Percentiles rank a stretch among this genome's conserved stretches.
Evolutionary conservation across 2,797 vertebrate genomes (phyloP).

Genomic region (Enteromius anoplus): DNA sequence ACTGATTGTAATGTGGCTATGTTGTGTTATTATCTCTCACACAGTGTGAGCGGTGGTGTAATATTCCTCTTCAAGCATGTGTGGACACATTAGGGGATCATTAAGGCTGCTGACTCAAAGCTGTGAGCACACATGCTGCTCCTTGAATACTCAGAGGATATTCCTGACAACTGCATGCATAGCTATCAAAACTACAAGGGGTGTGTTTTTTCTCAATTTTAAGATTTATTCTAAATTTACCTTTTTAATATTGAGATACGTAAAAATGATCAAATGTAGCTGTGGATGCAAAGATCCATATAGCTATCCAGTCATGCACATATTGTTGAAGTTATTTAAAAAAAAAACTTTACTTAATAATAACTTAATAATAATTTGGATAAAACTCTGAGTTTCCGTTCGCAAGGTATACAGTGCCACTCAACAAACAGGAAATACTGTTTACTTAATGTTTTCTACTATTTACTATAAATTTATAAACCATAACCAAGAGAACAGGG

Average conservation of each 20-base stretch:
- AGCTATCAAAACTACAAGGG: constrained; percentile 34
- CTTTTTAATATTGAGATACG: constrained; percentile 9
- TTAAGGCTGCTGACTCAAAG: constrained; percentile 61
- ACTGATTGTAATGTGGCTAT: constrained; percentile 35
- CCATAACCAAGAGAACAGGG: background rate
- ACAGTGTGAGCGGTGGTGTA: constrained; percentile 21
- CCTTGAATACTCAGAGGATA: constrained; percentile 56
- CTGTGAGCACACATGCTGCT: constrained; percentile 62
- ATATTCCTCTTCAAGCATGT: constrained; percentile 31
- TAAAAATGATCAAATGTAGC: constrained; percentile 1
- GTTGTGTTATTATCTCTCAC: constrained; percentile 41
- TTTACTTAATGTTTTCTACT: background rate
- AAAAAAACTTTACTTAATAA: background rate
- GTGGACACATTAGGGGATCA: constrained; percentile 41
- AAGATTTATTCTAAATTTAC: constrained; percentile 16
- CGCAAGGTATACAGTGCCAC: background rate
- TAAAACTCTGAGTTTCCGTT: background rate
- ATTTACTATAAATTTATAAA: background rate
- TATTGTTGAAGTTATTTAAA: background rate
- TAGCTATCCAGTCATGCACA: background rate
- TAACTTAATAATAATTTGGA: constrained; percentile 5
- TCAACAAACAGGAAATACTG: background rate
- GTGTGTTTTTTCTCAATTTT: background rate
- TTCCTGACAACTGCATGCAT: constrained; percentile 56
- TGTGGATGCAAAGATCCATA: background rate